Percentiles rank a stretch among this genome's conserved stretches.
These are phyloP conservation scores for Eupithecia pulchellata DNA, from an alignment of 2,888 invertebrate genomes.

Conservation along the genomic window DNA sequence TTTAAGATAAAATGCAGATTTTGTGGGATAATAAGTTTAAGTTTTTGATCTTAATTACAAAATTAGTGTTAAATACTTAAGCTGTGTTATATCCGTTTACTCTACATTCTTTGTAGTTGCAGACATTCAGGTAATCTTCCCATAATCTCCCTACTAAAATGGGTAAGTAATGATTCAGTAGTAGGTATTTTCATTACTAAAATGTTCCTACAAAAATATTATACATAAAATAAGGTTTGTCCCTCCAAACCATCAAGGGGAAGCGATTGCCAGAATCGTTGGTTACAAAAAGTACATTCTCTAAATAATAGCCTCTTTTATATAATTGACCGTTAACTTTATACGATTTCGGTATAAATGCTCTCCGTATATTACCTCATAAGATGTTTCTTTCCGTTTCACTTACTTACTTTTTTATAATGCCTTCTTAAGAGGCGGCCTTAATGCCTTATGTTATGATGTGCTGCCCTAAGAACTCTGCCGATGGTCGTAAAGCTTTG, in stretches of 20 bases:
- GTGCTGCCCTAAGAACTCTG: conserved; percentile 10
- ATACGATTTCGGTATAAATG: conserved; percentile 22
- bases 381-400: conserved; percentile 25
- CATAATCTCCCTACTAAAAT: not conserved
- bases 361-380: conserved; percentile 22
- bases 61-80: not conserved
- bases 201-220: not conserved
- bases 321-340: conserved; percentile 32
- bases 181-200: not conserved
- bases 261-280: conserved; percentile 5
- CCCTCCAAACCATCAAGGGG: not conserved
- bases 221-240: not conserved
- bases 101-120: too few species aligned
- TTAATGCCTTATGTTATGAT: not conserved
- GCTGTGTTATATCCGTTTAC: not conserved
- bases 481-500: not conserved
- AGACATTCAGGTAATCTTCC: too few species aligned
- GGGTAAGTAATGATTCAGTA: not conserved
- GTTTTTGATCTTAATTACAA: too few species aligned
- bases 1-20: not conserved
- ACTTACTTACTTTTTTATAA: conserved; percentile 13
- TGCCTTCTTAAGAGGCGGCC: not conserved
- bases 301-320: conserved; percentile 12
- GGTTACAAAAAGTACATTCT: conserved; percentile 19
- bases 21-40: not conserved